phyloP scores from a whole-genome alignment of 1,140 invertebrate species.

The Apis dorsata region DNA sequence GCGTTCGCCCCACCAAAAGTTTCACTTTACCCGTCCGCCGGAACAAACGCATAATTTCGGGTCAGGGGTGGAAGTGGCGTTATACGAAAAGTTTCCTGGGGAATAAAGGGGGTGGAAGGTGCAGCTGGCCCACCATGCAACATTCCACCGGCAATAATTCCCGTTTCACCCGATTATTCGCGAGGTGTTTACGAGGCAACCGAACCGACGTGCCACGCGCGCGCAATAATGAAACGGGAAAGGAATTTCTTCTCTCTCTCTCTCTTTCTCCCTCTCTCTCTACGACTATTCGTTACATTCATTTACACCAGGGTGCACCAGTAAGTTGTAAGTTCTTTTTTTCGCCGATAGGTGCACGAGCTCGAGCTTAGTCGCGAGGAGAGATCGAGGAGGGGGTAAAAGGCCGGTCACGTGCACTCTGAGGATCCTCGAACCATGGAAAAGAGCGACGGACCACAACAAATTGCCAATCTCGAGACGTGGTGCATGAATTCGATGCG shows the following conservation, averaged over 20 bases:
- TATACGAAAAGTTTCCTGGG: constrained; percentile 60
- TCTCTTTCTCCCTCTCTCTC: background rate
- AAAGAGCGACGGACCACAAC: constrained; percentile 50
- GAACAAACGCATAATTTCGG: constrained; percentile 58
- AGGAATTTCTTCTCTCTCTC: constrained; percentile 43
- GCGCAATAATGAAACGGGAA: constrained; percentile 50
- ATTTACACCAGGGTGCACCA: background rate
- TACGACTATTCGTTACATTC: no score
- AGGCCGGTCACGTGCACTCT: background rate
- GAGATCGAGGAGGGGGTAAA: background rate
- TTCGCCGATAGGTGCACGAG: constrained; percentile 53
- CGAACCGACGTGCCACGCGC: constrained; percentile 25
- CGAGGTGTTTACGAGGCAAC: constrained; percentile 63
- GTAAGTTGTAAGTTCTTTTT: constrained; percentile 56
- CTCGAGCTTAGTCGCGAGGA: background rate
- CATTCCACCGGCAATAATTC: constrained; percentile 55
- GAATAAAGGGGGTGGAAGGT: constrained; percentile 11
- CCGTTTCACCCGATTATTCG: constrained; percentile 63
- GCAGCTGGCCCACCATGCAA: constrained; percentile 42
- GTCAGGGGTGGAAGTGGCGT: constrained; percentile 32
- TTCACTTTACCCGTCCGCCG: constrained; percentile 46
- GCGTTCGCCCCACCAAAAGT: constrained; percentile 34
- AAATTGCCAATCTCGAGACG: constrained; percentile 70
- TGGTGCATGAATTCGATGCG: constrained; percentile 38
- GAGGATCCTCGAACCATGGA: background rate